Conservation (phyloP, 1,140 invertebrate genomes). For the Dendroctonus ponderosae region DNA sequence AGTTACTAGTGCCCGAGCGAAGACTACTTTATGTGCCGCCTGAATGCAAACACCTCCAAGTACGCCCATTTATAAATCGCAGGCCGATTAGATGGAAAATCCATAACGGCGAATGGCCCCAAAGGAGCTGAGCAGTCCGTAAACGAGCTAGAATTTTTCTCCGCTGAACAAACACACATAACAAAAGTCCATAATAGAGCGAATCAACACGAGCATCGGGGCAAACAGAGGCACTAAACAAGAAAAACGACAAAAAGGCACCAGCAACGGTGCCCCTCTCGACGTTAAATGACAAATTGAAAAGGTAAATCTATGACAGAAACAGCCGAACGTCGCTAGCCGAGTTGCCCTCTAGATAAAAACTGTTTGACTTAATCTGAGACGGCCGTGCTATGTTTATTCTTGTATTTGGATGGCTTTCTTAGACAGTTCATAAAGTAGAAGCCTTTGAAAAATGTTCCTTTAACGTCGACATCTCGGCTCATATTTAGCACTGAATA, state of each 20-base stretch:
- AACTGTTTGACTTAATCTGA: constrained; percentile 24
- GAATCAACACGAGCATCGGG: constrained; percentile 6
- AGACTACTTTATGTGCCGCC: constrained; percentile 8
- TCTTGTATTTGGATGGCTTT: neutral
- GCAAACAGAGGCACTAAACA: constrained; percentile 19
- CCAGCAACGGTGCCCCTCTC: constrained; percentile 4
- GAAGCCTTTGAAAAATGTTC: no score
- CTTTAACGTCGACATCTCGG: no score
- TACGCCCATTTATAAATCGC: no score
- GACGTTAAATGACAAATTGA: constrained; percentile 22
- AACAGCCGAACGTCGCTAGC: constrained; percentile 9
- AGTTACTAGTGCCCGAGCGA: constrained; percentile 5
- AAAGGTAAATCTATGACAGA: constrained; percentile 27
- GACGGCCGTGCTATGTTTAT: neutral
- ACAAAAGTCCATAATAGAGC: neutral
- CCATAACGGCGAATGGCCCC: no score
- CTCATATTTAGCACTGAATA: no score
- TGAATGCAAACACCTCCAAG: no score
- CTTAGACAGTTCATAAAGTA: no score
- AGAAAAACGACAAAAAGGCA: constrained; percentile 10
- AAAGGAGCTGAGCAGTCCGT: no score
- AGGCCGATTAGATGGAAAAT: no score
- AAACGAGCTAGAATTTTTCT: no score
- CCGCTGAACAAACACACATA: no score
- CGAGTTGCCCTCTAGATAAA: constrained; percentile 5